These are phyloP conservation scores for Aptenodytes patagonicus DNA, from an alignment of 2,113 vertebrate genomes.

Conservation along the genomic window DNA sequence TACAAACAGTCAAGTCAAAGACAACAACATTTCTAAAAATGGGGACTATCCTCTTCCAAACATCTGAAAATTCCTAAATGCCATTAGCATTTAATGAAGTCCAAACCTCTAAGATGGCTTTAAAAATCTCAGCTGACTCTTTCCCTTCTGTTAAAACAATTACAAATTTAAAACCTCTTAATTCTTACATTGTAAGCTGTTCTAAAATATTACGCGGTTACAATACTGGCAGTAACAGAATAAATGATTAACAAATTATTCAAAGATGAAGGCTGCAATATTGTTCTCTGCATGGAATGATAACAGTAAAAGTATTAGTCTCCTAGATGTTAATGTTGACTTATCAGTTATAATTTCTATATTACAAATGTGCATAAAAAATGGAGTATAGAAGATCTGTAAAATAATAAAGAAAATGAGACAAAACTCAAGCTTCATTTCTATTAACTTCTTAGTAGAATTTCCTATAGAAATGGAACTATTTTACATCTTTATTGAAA, in stretches of 20 bases:
- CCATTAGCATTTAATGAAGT: neutral
- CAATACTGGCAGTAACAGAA: neutral
- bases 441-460: neutral
- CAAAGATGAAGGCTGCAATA: neutral
- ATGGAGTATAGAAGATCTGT: neutral
- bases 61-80: neutral
- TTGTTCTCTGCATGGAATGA: neutral
- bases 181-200: neutral
- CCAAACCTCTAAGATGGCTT: neutral
- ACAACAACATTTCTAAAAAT: neutral
- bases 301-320: neutral
- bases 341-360: neutral
- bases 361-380: neutral
- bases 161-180: neutral
- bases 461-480: neutral
- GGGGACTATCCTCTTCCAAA: neutral
- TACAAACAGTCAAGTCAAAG: neutral
- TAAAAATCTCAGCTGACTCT: neutral
- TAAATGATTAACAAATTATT: neutral
- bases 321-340: neutral
- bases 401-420: neutral
- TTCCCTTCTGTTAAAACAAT: neutral
- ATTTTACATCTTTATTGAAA: conserved; percentile 1
- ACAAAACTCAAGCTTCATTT: neutral
- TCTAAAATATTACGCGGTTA: neutral